phyloP scores from a whole-genome alignment of 2,113 vertebrate species.

The Hystrix brachyura region DNA sequence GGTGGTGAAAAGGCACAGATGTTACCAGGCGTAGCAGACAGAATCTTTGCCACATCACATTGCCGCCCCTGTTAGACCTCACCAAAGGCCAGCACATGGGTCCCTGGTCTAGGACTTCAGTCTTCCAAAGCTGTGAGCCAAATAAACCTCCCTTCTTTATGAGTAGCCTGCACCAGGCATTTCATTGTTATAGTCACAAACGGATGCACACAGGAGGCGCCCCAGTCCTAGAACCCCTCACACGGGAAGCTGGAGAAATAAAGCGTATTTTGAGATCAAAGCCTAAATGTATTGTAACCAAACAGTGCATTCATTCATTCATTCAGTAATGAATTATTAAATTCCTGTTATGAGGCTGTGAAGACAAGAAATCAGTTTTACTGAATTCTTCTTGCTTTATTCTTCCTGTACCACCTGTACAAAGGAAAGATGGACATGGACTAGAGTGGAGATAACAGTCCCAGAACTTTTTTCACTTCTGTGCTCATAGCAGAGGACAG shows the following conservation, averaged over 20 bases:
- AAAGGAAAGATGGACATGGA: neutral
- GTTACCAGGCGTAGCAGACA: rapidly evolving
- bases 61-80: neutral
- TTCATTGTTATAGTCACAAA: neutral
- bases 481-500: slow-evolving; percentile 27
- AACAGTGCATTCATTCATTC: neutral
- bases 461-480: neutral
- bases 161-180: neutral
- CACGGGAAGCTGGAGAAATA: neutral
- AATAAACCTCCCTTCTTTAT: neutral
- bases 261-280: slow-evolving; percentile 1
- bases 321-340: neutral
- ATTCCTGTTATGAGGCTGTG: neutral
- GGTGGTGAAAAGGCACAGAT: too few species aligned
- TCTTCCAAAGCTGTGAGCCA: neutral
- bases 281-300: neutral
- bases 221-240: neutral
- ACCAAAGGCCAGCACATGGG: neutral
- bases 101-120: neutral
- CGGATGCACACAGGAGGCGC: neutral
- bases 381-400: neutral
- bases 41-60: neutral
- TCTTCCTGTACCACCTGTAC: neutral
- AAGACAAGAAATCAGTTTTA: neutral
- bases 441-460: neutral